Base-by-base conservation (phyloP, 2,797 vertebrate genomes). In the Phalanger gymnotis region DNA sequence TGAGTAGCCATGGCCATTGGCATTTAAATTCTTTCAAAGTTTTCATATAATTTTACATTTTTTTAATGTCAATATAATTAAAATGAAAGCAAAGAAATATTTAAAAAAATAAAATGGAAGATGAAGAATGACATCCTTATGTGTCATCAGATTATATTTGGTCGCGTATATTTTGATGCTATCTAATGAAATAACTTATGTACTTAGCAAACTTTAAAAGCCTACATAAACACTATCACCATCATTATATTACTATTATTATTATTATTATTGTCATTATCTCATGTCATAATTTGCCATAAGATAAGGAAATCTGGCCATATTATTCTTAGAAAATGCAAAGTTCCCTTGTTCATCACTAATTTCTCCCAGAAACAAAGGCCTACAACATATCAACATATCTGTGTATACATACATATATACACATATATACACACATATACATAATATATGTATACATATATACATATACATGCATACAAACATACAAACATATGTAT, bases 21-120 rank as follows among this genome's bases (percentile, higher is more conserved):
- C 13, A 47, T 54, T 52, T 90, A 90, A 27, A 3, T 47, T 34
- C 47, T 90, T 25, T 4, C 47, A 54, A 0, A n/a, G 53, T 94
- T 95, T 96, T 92, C 22, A 94, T 58, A 89, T 34, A 93, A 55
- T 31, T 61, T 27, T 5, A 94, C n/a, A n/a, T n/a, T n/a, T 96
- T 95, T 95, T 54, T 93, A 90, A 96, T n/a, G 52, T 92, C n/a
- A 95, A 94, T 91, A 27, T 95, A 92, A 58, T 92, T 19, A 61
- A 94, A 94, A 93, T 28, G 53, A 90, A 12, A 87, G 91, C 53
- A 95, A 90, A 51, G 56, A 13, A 73, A 73, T 73, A 90, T 30
- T 90, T n/a, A n/a, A n/a, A n/a, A n/a, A n/a, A n/a, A n/a, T n/a
- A 55, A 54, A 1, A 54, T 14, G 13, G 3, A 14, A 12, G 10